A percentile compares a stretch with the other conserved stretches of the same genome.
Conservation (phyloP, 2,113 vertebrate genomes). For the Lepus timidus region DNA sequence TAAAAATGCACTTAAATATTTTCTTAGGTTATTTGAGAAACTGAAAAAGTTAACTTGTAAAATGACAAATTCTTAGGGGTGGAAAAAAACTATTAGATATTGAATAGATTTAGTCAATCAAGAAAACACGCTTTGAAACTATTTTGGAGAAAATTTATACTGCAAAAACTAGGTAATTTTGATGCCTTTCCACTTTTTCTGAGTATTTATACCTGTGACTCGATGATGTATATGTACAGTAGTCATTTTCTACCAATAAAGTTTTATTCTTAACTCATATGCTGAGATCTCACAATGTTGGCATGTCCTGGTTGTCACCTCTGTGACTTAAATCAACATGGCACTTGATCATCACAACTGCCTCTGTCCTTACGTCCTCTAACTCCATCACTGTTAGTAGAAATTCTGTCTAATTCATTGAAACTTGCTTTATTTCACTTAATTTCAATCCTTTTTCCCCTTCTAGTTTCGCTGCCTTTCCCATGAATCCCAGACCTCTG, state of each 20-base stretch:
- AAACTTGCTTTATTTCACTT: background rate
- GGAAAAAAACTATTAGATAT: background rate
- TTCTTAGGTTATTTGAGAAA: conserved; percentile 44
- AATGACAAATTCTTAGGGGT: background rate
- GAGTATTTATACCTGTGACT: conserved; percentile 29
- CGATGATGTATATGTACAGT: background rate
- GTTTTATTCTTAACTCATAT: conserved; percentile 17
- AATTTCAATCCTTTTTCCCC: background rate
- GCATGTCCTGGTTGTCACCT: background rate
- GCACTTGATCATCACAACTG: background rate
- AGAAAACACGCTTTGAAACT: conserved; percentile 39
- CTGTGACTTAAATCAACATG: background rate
- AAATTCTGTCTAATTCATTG: background rate
- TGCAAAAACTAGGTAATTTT: conserved; percentile 7
- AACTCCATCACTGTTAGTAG: background rate
- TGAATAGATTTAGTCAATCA: conserved; percentile 19
- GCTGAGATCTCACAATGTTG: background rate
- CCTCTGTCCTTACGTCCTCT: background rate
- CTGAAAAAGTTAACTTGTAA: background rate
- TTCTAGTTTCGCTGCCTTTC: background rate
- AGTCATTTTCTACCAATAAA: background rate
- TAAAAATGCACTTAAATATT: background rate
- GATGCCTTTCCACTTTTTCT: background rate
- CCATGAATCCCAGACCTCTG: background rate
- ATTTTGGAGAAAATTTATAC: background rate